These are phyloP conservation scores for Tipula vernalis DNA, from an alignment of 2,888 invertebrate genomes.

Conservation along the genomic window DNA sequence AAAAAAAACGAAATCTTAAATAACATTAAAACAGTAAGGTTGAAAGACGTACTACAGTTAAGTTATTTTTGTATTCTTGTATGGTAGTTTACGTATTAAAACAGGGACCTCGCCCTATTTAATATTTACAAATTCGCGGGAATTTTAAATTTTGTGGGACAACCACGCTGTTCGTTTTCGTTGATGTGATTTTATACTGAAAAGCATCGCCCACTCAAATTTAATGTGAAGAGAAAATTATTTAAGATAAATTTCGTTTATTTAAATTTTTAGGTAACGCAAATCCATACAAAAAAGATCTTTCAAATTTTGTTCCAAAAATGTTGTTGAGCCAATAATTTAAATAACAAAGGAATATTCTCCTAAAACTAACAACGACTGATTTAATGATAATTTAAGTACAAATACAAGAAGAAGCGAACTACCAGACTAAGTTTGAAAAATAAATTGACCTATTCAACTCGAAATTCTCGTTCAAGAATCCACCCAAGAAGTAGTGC, in stretches of 20 bases:
- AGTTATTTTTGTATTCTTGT: background rate
- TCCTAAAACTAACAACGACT: background rate
- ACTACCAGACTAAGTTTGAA: too few species aligned
- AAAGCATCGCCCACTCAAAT: too few species aligned
- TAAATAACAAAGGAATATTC: background rate
- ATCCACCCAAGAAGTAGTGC: too few species aligned
- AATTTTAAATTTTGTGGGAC: too few species aligned
- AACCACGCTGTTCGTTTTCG: too few species aligned
- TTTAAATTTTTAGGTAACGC: too few species aligned
- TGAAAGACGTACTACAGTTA: background rate
- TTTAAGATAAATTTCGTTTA: background rate
- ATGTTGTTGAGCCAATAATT: background rate
- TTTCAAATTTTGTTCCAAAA: too few species aligned
- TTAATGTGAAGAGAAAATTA: too few species aligned
- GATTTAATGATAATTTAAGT: background rate
- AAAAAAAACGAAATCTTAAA: background rate
- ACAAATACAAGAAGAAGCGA: background rate
- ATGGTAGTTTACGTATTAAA: background rate
- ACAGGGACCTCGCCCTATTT: background rate
- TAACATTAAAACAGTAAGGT: background rate
- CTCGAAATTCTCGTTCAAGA: too few species aligned
- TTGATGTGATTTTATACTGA: too few species aligned
- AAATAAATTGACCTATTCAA: too few species aligned
- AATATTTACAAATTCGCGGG: background rate
- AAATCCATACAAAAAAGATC: too few species aligned